Evolutionary conservation across 2,797 vertebrate species (phyloP).

Genomic region (Enteromius viviparus): DNA sequence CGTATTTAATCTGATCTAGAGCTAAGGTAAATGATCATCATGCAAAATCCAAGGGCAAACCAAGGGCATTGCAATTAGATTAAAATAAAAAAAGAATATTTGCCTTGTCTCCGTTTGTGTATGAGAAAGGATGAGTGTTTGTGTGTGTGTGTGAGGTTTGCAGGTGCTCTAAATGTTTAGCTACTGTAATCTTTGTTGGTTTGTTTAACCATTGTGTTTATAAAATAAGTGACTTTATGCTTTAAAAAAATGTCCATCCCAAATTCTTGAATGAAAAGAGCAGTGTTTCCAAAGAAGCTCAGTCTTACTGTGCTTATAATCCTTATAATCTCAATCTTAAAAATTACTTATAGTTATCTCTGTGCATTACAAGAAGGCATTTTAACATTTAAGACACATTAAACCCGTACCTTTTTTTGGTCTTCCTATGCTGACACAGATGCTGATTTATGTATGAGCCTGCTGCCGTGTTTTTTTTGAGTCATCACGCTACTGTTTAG

Average conservation of each 20-base stretch:
- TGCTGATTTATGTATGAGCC: slow-evolving; percentile 32
- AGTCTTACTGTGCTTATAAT: not conserved
- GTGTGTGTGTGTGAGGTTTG: not conserved
- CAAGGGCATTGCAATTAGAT: slow-evolving; percentile 26
- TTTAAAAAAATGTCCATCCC: not conserved
- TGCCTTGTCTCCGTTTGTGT: slow-evolving; percentile 5
- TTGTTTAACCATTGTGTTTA: not conserved
- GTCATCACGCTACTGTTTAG: slow-evolving; percentile 22
- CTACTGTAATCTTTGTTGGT: not conserved
- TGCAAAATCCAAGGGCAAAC: slow-evolving; percentile 33
- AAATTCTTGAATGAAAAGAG: not conserved
- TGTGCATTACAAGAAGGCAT: not conserved
- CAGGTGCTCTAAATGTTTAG: not conserved
- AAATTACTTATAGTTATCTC: not conserved
- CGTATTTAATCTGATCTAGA: slow-evolving; percentile 47
- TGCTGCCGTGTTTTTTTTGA: not conserved
- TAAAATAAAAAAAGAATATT: slow-evolving; percentile 26
- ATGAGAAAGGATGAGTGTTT: slow-evolving; percentile 11
- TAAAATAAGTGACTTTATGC: not conserved
- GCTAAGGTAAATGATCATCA: slow-evolving; percentile 37
- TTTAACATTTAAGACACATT: not conserved
- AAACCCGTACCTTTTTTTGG: not conserved
- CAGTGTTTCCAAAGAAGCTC: not conserved
- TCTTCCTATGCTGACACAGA: not conserved
- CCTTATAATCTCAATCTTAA: not conserved